Evolutionary conservation across 2,888 invertebrate genomes (phyloP).

Genomic region (Tipula vernalis): DNA sequence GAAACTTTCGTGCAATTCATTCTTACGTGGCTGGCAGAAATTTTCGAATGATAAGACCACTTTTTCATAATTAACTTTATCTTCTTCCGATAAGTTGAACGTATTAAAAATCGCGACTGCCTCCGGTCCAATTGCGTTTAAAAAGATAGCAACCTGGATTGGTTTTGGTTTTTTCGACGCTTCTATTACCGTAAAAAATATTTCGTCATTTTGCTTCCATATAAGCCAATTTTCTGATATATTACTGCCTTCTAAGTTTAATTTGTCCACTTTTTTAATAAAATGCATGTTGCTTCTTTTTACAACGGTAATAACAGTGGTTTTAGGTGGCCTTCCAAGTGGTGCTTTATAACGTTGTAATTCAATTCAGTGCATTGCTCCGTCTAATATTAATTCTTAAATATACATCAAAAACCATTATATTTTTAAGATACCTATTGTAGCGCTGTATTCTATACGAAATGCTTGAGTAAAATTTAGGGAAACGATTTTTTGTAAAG

Average conservation of each 20-base stretch:
- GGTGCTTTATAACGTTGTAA: too few species aligned
- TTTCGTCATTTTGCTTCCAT: background rate
- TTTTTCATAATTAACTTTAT: background rate
- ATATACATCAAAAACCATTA: too few species aligned
- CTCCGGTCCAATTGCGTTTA: background rate
- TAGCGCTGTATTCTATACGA: too few species aligned
- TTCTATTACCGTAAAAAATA: background rate
- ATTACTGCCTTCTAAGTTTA: background rate
- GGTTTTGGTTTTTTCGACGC: background rate
- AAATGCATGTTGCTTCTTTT: background rate
- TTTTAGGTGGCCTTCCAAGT: too few species aligned
- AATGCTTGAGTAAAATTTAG: too few species aligned
- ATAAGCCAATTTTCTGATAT: background rate
- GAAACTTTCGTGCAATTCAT: too few species aligned
- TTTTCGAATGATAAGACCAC: background rate
- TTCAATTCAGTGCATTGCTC: too few species aligned
- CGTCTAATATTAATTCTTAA: too few species aligned
- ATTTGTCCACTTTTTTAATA: background rate
- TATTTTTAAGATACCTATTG: too few species aligned
- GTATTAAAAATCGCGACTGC: background rate
- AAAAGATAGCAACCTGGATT: background rate
- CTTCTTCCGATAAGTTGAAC: background rate
- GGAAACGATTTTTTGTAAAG: too few species aligned
- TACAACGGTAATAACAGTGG: too few species aligned
- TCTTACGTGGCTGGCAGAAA: background rate